A percentile compares a stretch with the other conserved stretches of the same genome.
Evolutionary conservation across 2,113 vertebrate genomes (phyloP).

Genomic region (Sus scrofa): DNA sequence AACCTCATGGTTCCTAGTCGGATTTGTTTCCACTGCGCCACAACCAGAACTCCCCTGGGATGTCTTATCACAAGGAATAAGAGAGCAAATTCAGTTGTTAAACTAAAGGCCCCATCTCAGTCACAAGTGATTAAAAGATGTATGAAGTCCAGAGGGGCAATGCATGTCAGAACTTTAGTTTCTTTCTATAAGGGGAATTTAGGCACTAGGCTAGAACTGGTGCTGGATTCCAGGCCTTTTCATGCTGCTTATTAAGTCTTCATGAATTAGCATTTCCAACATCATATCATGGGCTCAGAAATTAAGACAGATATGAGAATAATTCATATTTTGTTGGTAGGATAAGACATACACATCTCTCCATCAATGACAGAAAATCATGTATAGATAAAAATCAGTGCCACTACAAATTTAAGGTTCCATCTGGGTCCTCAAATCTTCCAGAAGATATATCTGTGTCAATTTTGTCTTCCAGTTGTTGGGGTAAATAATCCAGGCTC

Average conservation of each 20-base stretch:
- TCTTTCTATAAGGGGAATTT: background rate
- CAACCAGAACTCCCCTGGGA: too few relatives aligned
- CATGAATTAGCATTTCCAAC: background rate
- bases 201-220: background rate
- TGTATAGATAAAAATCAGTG: background rate
- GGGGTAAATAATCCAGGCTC: background rate
- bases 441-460: background rate
- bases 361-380: background rate
- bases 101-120: background rate
- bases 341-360: background rate
- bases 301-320: background rate
- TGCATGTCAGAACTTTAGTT: background rate
- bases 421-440: background rate
- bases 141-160: background rate
- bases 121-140: background rate
- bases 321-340: background rate
- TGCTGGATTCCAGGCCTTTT: background rate
- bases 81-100: background rate
- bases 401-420: background rate
- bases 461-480: background rate
- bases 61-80: constrained; percentile 17
- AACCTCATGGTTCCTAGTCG: too few relatives aligned
- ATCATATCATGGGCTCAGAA: background rate
- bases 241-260: background rate
- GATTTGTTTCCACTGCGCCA: too few relatives aligned